Evolutionary conservation across 1,140 invertebrate species (phyloP), one percentile per base, ranked within the genome.

Genomic region (Hypothenemus hampei): DNA sequence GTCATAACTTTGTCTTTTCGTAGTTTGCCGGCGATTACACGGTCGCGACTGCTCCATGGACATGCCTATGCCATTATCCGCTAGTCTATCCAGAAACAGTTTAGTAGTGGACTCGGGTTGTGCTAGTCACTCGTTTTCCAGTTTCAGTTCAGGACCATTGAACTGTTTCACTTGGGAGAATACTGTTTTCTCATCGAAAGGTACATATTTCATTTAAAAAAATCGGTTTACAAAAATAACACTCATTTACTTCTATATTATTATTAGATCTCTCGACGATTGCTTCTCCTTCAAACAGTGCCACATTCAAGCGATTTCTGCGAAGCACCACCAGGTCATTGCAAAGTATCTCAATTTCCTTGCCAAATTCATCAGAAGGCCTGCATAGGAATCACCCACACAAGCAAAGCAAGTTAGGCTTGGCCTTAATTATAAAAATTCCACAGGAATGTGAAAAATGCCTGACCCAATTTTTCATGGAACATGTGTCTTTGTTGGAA

Each of bases 401-500:
- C 15, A n/a, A 37, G 23, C 11, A 3, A 16, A 50, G 46, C 33
- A 81, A 80, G 64, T 69, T 83, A 20, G 81, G 81, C 0, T 63
- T 83, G 8, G 79, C 79, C 4, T 68, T 80, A 37, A 69, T 79
- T 36, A 73, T 79, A 52, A 72, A 72, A 22, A 70, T 78, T 21
- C 67, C 72, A 20, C 64, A 73, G 37, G 64, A 68, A 45, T 65
- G 70, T 55, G 73, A 78, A 65, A 71, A 71, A 77, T 79, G 26
- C 26, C 29, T 57, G 0, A 57, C 41, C 3, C 47, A 61, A 23
- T 86, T 85, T 60, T 80, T 91, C 51, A 81, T 92, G 68, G 85
- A 91, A 49, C 87, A 92, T 62, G 85, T 88, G 33, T 79, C 85
- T 0, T 72, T 93, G 18, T 69, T 94, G 11, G 89, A 93, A 71